These are phyloP conservation scores for Anorthoa munda DNA, from an alignment of 2,888 invertebrate genomes.

Conservation along the genomic window DNA sequence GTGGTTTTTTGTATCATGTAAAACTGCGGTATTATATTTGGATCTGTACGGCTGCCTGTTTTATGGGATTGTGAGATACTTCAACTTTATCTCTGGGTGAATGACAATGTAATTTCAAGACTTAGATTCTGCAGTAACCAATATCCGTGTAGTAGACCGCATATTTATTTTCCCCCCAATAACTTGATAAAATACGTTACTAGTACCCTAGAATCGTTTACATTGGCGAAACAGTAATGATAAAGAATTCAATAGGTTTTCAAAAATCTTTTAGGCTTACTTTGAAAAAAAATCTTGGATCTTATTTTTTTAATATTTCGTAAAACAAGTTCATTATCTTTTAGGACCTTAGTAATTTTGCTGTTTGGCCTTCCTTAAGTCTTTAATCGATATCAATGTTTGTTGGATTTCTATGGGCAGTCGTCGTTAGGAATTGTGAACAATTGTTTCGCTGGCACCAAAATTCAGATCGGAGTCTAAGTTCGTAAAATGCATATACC, in stretches of 20 bases:
- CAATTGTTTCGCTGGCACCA: background rate
- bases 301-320: background rate
- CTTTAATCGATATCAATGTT: background rate
- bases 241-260: background rate
- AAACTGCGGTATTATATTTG: no score
- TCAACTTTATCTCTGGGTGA: background rate
- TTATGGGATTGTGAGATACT: background rate
- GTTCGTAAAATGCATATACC: background rate
- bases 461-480: background rate
- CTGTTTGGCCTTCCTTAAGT: background rate
- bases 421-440: background rate
- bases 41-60: no score
- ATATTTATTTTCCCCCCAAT: background rate
- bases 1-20: no score
- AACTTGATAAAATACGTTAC: background rate
- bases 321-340: background rate
- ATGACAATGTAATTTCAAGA: background rate
- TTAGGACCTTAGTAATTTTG: background rate
- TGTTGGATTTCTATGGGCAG: background rate
- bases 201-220: background rate
- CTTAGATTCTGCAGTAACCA: background rate
- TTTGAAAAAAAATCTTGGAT: no score
- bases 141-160: background rate
- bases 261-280: no score
- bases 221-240: background rate